A percentile compares a stretch with the other conserved stretches of the same genome.
Conservation (phyloP, 2,797 vertebrate genomes). For the Caiman crocodilus region DNA sequence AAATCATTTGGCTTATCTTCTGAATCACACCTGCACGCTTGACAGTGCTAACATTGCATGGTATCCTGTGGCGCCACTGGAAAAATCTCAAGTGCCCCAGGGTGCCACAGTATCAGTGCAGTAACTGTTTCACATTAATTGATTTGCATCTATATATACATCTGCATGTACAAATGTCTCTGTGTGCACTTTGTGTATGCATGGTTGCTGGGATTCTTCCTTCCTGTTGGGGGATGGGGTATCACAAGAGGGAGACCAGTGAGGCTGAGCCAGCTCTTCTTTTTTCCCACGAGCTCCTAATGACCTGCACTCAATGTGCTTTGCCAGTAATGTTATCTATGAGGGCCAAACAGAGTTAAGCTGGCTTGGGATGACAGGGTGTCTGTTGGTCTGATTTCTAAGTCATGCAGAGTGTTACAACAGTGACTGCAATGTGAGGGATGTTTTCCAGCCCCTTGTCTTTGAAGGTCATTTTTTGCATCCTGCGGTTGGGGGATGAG, state of each 20-base stretch:
- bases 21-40: too few species aligned
- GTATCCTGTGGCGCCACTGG: too few species aligned
- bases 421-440: neutral
- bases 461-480: rapidly evolving
- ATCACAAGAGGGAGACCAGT: neutral
- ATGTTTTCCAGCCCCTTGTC: neutral
- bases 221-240: neutral
- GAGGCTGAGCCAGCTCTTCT: neutral
- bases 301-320: slow-evolving; percentile 3
- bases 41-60: too few species aligned
- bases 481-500: neutral
- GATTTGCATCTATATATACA: too few species aligned
- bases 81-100: too few species aligned
- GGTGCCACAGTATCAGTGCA: too few species aligned
- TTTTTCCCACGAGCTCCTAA: slow-evolving; percentile 60
- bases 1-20: too few species aligned
- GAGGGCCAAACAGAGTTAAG: rapidly evolving
- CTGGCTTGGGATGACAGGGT: neutral
- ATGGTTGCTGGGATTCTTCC: neutral
- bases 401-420: neutral
- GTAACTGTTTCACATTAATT: too few species aligned
- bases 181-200: neutral
- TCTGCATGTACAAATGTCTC: rapidly evolving
- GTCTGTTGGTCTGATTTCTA: neutral
- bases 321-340: slow-evolving; percentile 43